Evolutionary conservation across 2,113 vertebrate genomes (phyloP).

Genomic region (Ciconia maguari): DNA sequence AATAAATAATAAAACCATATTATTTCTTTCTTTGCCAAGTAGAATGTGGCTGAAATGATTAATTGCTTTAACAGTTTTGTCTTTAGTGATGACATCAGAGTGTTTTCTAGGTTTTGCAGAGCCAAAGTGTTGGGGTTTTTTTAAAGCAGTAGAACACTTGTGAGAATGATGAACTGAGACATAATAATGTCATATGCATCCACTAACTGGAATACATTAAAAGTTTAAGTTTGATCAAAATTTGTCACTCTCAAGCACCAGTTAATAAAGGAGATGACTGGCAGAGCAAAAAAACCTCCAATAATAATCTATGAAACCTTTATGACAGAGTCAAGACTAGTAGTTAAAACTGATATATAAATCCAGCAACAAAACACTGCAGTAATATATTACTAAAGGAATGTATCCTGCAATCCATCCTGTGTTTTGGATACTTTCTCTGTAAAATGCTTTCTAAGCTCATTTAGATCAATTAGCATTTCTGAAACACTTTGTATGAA

Average conservation of each 20-base stretch:
- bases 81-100: neutral
- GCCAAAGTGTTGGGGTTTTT: neutral
- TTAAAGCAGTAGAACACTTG: neutral
- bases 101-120: neutral
- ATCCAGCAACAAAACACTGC: neutral
- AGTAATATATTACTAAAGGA: neutral
- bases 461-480: constrained; percentile 10
- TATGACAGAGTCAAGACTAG: neutral
- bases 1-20: neutral
- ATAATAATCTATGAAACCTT: neutral
- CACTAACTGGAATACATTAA: neutral
- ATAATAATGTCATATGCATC: neutral
- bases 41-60: neutral
- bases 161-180: neutral
- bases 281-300: neutral
- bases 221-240: neutral
- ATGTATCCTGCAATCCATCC: neutral
- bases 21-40: neutral
- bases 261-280: neutral
- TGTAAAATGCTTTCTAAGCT: neutral
- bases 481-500: neutral
- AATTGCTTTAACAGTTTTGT: neutral
- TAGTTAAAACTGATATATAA: neutral
- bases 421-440: neutral
- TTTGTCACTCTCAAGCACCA: neutral